Base-by-base conservation (phyloP, 2,888 invertebrate genomes). In the Drosophila algonquin region DNA sequence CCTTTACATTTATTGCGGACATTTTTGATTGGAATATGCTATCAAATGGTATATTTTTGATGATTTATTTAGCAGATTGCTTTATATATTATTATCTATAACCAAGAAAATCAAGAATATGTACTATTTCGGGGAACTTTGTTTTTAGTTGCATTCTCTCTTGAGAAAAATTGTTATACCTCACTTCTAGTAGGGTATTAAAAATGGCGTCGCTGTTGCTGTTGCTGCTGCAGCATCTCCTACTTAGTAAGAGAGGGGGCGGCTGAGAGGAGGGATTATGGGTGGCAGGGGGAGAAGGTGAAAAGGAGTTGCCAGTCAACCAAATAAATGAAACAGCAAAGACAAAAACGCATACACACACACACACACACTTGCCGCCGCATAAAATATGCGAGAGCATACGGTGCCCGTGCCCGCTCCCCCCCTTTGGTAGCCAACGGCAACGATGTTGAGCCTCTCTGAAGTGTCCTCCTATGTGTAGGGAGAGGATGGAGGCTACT, bases 281-380 rank as follows among this genome's bases (percentile, higher is more conserved):
- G 50, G 48, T 14, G n/a, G 30, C 7, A 40, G 35, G 10, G 40
- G 3, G 21, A 47, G 51, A 46, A 35, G 55, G 50, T 58, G 63
- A 51, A 51, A 56, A 61, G 68, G 68, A 70, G 85, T 64, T 89
- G 84, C 85, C 83, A 84, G 89, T 89, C 83, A 84, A 89, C 89
- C 89, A 87, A 84, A 89, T 84, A 84, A 83, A 89, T 77, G 83
- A 84, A 84, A 84, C 87, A 84, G 83, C 89, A 84, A 89, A 87
- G 65, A 54, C 75, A 53, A 51, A 53, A 51, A 50, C 48, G 53
- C 48, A 30, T 44, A 45, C 77, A 65, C 16, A 61, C 40, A 72
- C 16, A 61, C 32, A 67, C 18, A 69, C 12, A 71, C 57, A 81
- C 48, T 70, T 27, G 63, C 30, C 47, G 60, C 69, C 65, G 63